Percentiles rank a stretch among this genome's conserved stretches.
Conservation (phyloP, 2,113 vertebrate genomes). For the Seriola aureovittata region DNA sequence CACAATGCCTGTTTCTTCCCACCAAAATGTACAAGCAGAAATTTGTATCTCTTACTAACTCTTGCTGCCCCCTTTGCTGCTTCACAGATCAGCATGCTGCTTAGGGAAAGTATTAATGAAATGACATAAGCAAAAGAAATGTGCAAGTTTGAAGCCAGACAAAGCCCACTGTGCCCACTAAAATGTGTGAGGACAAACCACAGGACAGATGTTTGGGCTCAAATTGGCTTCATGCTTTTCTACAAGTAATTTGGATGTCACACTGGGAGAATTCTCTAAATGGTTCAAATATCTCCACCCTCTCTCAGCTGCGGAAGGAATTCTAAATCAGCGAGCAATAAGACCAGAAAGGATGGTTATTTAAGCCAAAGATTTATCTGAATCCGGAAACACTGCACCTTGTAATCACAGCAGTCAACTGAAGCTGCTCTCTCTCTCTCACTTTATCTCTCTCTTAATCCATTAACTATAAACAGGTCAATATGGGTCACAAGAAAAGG, state of each 20-base stretch:
- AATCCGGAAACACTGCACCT: constrained; percentile 33
- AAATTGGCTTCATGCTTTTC: constrained; percentile 58
- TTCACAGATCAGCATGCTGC: constrained; percentile 21
- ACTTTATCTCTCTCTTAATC: constrained; percentile 11
- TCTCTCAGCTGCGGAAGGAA: constrained; percentile 68
- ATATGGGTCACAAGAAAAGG: constrained; percentile 39
- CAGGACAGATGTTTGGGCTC: constrained; percentile 75
- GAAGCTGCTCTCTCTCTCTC: not conserved
- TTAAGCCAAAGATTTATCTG: constrained; percentile 48
- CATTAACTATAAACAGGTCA: constrained; percentile 32
- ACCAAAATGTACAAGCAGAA: constrained; percentile 39
- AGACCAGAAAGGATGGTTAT: constrained; percentile 30
- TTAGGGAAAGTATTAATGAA: constrained; percentile 54
- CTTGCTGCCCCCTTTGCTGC: constrained; percentile 12
- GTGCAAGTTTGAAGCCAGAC: constrained; percentile 8
- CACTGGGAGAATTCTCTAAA: constrained; percentile 74
- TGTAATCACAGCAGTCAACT: constrained; percentile 26
- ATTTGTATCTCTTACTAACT: constrained; percentile 34
- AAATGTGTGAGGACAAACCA: constrained; percentile 49
- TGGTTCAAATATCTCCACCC: constrained; percentile 72
- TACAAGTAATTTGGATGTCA: constrained; percentile 66
- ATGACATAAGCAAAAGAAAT: constrained; percentile 33
- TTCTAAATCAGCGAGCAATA: constrained; percentile 61
- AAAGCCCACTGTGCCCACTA: constrained; percentile 24
- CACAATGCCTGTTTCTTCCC: constrained; percentile 59